Conservation (phyloP, 2,888 invertebrate genomes). For the Drosophila borborema region DNA sequence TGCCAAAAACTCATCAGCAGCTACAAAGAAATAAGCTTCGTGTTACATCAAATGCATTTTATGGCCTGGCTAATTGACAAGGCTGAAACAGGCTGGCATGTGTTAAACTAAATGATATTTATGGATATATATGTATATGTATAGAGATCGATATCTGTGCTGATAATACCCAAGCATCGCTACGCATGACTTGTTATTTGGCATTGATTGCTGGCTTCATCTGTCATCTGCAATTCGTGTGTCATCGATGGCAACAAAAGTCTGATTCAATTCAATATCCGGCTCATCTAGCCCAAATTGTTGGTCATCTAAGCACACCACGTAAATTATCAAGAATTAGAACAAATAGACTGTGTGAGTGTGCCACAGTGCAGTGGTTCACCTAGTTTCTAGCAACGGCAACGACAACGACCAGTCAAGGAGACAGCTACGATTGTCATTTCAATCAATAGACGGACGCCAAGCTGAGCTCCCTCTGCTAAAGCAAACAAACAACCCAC, state of each 20-base stretch:
- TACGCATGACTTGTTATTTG: slow-evolving; percentile 22
- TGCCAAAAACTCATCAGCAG: slow-evolving; percentile 33
- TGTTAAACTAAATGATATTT: neutral
- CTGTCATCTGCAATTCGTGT: slow-evolving; percentile 18
- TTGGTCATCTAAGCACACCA: slow-evolving; percentile 49
- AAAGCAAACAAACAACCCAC: slow-evolving; percentile 51
- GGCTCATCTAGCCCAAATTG: slow-evolving; percentile 67
- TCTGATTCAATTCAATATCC: slow-evolving; percentile 51
- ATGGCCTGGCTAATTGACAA: slow-evolving; percentile 28
- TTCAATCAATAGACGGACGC: slow-evolving; percentile 69
- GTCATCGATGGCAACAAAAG: slow-evolving; percentile 26
- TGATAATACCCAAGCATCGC: neutral
- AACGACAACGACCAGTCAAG: slow-evolving; percentile 36
- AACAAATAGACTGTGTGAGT: slow-evolving; percentile 48
- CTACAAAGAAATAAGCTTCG: slow-evolving; percentile 57
- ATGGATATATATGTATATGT: neutral
- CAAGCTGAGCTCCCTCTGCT: slow-evolving; percentile 43
- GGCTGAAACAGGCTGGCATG: neutral
- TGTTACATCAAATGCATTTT: slow-evolving; percentile 35
- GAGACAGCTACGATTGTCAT: slow-evolving; percentile 70
- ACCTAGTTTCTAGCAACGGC: slow-evolving; percentile 63
- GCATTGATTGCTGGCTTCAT: slow-evolving; percentile 30
- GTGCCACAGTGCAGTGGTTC: slow-evolving; percentile 65
- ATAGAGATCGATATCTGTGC: neutral
- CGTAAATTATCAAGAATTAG: slow-evolving; percentile 76